Evolutionary conservation across 2,113 vertebrate genomes (phyloP).

Genomic region (Chrysochloris asiatica): DNA sequence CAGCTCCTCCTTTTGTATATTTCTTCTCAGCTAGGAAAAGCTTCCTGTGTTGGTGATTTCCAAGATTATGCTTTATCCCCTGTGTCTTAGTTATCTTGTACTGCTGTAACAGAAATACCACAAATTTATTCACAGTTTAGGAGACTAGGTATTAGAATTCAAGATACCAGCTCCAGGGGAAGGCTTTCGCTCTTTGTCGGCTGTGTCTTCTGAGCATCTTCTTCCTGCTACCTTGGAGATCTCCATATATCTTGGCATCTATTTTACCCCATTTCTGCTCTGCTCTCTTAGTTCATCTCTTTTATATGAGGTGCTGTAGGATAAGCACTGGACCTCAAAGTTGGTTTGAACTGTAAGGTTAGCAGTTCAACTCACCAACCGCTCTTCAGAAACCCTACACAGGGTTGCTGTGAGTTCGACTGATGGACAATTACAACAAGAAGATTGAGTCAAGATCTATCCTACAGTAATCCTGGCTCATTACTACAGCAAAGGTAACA

Average conservation of each 20-base stretch:
- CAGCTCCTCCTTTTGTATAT: not conserved
- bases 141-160: not conserved
- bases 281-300: not conserved
- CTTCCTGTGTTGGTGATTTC: not conserved
- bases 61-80: not conserved
- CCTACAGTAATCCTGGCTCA: no score
- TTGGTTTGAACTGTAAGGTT: not conserved
- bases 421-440: no score
- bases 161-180: not conserved
- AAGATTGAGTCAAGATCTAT: no score
- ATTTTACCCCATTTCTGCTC: not conserved
- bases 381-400: not conserved
- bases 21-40: not conserved
- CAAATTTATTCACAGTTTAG: not conserved
- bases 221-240: not conserved
- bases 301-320: not conserved
- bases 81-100: not conserved
- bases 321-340: no score
- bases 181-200: not conserved
- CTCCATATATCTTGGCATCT: not conserved
- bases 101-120: not conserved
- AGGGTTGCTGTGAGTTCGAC: not conserved
- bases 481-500: no score
- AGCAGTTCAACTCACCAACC: not conserved
- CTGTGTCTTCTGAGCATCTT: not conserved